Base-by-base conservation (phyloP, 2,113 vertebrate genomes). In the Laticauda laticaudata region DNA sequence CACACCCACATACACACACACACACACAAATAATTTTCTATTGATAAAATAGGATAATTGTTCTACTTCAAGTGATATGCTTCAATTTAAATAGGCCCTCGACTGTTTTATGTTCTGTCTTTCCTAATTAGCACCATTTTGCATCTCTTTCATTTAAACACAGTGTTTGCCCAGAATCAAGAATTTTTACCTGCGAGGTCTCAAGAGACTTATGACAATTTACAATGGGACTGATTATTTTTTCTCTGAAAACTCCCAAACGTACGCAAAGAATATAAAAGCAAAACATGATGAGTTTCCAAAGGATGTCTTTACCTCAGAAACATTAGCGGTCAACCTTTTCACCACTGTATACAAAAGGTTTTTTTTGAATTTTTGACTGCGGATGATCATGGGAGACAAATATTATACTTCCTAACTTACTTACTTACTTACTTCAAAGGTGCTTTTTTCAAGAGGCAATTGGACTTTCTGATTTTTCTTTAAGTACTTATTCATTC, bases 181-280 rank as follows among this genome's bases (percentile, higher is more conserved):
- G 87, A 34, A 54, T 94, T 94, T 96, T 96, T 88, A 97, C 95
- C 90, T 95, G 95, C 45, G 81, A 86, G 91, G 11, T 97, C 96
- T 96, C 97, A 85, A 90, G 96, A 94, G 96, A 96, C 92, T 88
- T 95, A 93, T 96, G 96, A 93, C 92, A 97, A 97, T 98, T 98
- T 97, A 97, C 97, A 97, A 96, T 93, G 94, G 96, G 97, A 98
- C 96, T 96, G 94, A 97, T 97, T 97, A 94, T 92, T 95, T 96
- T 93, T 94, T 94, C 86, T 87, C 57, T 90, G 87, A 93, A 92
- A 96, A 4, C 3, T 54, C 18, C 85, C 26, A 55, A 18, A 18
- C 29, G n/a, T 29, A 61, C 4, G 21, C 29, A 48, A 61, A 43
- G 45, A 48, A 56, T n/a, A 43, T 1, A 45, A 29, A 43, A 64